Percentiles rank a stretch among this genome's conserved stretches.
Conservation (phyloP, 2,113 vertebrate genomes). For the Oreochromis tanganicae region DNA sequence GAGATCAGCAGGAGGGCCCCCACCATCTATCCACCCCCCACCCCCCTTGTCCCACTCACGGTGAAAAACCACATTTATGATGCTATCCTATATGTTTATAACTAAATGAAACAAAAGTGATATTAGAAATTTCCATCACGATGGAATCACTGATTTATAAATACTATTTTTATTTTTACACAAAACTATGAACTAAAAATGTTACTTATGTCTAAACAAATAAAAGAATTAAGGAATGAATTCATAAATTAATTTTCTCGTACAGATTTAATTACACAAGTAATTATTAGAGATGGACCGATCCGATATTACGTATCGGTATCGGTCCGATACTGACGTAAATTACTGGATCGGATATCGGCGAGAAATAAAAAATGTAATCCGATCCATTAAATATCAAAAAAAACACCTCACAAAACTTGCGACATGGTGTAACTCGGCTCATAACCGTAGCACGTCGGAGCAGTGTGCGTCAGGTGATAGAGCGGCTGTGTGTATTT, state of each 20-base stretch:
- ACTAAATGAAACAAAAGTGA: not conserved
- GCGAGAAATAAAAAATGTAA: too few species aligned
- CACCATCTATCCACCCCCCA: not conserved
- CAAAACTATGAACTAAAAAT: not conserved
- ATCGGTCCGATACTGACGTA: too few species aligned
- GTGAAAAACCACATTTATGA: not conserved
- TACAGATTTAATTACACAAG: not conserved
- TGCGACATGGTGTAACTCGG: too few species aligned
- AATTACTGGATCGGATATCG: too few species aligned
- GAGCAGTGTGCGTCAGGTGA: too few species aligned
- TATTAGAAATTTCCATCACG: not conserved
- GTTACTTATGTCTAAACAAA: not conserved
- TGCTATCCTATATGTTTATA: not conserved
- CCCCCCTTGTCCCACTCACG: not conserved
- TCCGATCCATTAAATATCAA: too few species aligned
- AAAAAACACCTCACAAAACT: too few species aligned
- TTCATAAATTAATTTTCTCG: not conserved
- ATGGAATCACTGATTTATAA: not conserved
- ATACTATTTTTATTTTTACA: not conserved
- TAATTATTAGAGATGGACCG: not conserved
- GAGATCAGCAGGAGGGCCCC: not conserved
- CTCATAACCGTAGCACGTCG: too few species aligned
- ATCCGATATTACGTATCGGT: too few species aligned
- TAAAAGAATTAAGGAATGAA: not conserved
- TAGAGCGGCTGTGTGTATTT: too few species aligned